Evolutionary conservation across 2,113 vertebrate species (phyloP).

Genomic region (Sylvia atricapilla): DNA sequence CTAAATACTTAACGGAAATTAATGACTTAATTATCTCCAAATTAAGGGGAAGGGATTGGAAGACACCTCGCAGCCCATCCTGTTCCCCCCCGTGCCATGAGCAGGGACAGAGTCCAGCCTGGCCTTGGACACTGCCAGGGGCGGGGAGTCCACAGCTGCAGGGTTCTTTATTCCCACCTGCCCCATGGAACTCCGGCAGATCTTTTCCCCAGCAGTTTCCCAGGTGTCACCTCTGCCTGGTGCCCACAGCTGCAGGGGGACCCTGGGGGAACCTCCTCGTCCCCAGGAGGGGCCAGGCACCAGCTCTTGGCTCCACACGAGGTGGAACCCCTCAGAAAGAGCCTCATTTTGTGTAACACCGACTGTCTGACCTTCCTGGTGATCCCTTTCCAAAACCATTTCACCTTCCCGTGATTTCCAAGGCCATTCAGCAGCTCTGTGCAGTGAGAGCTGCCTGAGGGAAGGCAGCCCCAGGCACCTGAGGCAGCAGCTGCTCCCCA

Average conservation of each 20-base stretch:
- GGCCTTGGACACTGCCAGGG: background rate
- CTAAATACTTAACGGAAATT: background rate
- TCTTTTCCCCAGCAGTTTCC: background rate
- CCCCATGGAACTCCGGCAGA: background rate
- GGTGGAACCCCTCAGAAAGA: background rate
- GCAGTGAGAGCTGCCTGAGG: background rate
- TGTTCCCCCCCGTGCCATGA: fast-evolving
- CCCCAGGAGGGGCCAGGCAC: fast-evolving
- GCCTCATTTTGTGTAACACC: background rate
- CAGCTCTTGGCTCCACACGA: background rate
- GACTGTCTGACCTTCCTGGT: background rate
- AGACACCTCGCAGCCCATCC: background rate
- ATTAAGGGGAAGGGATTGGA: background rate
- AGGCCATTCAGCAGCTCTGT: fast-evolving
- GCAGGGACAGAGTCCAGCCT: background rate
- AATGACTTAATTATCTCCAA: background rate
- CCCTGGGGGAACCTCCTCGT: fast-evolving
- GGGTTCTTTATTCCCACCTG: background rate
- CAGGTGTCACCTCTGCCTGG: background rate
- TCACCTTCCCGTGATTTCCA: background rate
- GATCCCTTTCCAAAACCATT: background rate
- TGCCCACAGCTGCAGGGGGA: fast-evolving
- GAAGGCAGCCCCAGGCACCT: background rate
- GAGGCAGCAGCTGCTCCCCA: too few species aligned
- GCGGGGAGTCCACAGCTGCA: background rate